Evolutionary conservation across 2,888 invertebrate genomes (phyloP), one percentile per base, ranked within the genome.

Genomic region (Helicoverpa assulta): DNA sequence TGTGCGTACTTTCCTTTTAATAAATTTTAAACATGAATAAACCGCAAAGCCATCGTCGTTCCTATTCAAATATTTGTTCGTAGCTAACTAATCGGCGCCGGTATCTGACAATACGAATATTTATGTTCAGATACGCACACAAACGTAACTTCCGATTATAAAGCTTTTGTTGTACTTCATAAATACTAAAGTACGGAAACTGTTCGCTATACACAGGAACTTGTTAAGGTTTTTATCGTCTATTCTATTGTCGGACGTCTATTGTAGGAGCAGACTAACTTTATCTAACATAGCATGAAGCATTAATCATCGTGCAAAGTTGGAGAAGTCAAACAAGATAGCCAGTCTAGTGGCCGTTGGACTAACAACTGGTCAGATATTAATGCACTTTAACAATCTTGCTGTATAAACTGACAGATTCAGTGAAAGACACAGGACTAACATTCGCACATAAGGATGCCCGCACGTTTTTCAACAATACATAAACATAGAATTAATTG

Each of bases 11-110:
- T 72, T 64, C 63, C 69, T 68, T 82, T 67, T 74, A 82, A 76
- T 73, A 72, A 78, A 63, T 82, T 78, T 81, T 72, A 55, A 57
- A 71, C 66, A 61, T 70, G 70, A 81, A 78, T 81, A 70, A 71
- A 67, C 70, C 55, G 64, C 59, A 68, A 66, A 74, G 71, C 52
- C 58, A 50, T 40, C 67, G 63, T 82, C 70, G 43, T 67, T 79
- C 76, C 61, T 67, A 79, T 81, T 81, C 70, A 74, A 73, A 73
- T 75, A 73, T 79, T 78, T 78, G 63, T 78, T 57, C 37, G 19
- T 60, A 43, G 62, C 37, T 43, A 67, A 64, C 52, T 73, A 67
- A 70, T 70, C 67, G 67, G 26, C 47, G 19, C 50, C 53, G 47
- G 40, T 53, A 54, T 78, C 70, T 54, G 58, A 61, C 62, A 65